Base-by-base conservation (phyloP, 1,140 invertebrate species). In the Rhyacophila brunnea region DNA sequence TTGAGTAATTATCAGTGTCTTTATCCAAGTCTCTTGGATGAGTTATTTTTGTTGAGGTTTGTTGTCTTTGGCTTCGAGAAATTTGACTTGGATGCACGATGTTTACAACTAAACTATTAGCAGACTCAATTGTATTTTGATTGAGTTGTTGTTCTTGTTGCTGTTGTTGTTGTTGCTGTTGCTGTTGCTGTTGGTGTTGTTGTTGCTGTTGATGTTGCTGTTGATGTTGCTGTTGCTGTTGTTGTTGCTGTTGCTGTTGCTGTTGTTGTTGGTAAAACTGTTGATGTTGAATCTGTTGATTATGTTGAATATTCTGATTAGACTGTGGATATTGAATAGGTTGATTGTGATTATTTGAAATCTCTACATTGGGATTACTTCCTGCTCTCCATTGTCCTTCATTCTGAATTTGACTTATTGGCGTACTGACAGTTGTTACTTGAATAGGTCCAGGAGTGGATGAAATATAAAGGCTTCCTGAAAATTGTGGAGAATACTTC, bases 1-100 rank as follows among this genome's bases (percentile, higher is more conserved):
- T 71, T 3, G 77, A 75, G 62, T 77, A 78, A 18, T 74, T 66
- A 49, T 74, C 72, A 0, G 56, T 66, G 11, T 60, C 51, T 17
- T 66, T 69, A 18, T 74, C 71, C 32, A 59, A n/a, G 52, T 66
- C 61, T 23, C 61, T 28, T 34, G 52, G 57, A 23, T 45, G 42
- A 14, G 40, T 72, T 71, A 36, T 42, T 51, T 67, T 69, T 60
- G 59, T 71, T 72, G 40, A n/a, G n/a, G n/a, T 70, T 68, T 44
- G 62, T 44, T 44, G 68, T 63, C 40, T 47, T 10, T 54, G 58
- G 11, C 43, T 20, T 6, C 43, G 48, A 18, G 11, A 6, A 14
- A 15, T 42, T 23, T 49, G 40, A 19, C 35, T 54, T n/a, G 58
- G 62, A 40, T 64, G 56, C 10, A 60, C 51, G 17, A 64, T 49